Percentiles rank a stretch among this genome's conserved stretches.
These are phyloP conservation scores for Volucella inflata DNA, from an alignment of 2,888 invertebrate genomes.

Conservation along the genomic window DNA sequence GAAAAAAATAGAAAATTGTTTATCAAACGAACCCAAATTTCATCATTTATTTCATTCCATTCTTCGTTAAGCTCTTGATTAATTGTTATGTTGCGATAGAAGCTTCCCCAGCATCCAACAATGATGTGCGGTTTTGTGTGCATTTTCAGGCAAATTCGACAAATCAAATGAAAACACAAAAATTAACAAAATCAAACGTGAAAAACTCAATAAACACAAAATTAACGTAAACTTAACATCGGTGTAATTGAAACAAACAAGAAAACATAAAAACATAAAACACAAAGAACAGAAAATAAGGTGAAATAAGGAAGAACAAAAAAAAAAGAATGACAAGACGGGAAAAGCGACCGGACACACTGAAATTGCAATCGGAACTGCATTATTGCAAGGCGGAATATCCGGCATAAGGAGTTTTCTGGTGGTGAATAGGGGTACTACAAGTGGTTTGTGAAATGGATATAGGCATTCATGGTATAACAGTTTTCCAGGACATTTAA, in stretches of 20 bases:
- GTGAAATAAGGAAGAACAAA: slow-evolving; percentile 32
- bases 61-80: slow-evolving; percentile 81
- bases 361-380: slow-evolving; percentile 62
- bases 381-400: slow-evolving; percentile 49
- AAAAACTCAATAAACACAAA: slow-evolving; percentile 21
- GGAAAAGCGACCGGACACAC: slow-evolving; percentile 57
- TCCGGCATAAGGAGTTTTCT: slow-evolving; percentile 57
- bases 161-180: slow-evolving; percentile 10
- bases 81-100: slow-evolving; percentile 79
- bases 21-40: slow-evolving; percentile 82
- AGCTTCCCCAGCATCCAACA: slow-evolving; percentile 78
- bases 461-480: neutral
- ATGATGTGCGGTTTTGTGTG: slow-evolving; percentile 72
- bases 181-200: slow-evolving; percentile 16
- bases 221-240: slow-evolving; percentile 29
- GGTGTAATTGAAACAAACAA: slow-evolving; percentile 12
- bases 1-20: neutral
- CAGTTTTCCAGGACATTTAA: neutral
- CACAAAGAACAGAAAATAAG: slow-evolving; percentile 30
- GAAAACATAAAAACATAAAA: slow-evolving; percentile 17
- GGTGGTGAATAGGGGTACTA: neutral
- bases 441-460: slow-evolving; percentile 32
- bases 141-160: slow-evolving; percentile 35
- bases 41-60: slow-evolving; percentile 80
- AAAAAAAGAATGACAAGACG: slow-evolving; percentile 32